A percentile compares a stretch with the other conserved stretches of the same genome.
Evolutionary conservation across 2,797 vertebrate genomes (phyloP).

Genomic region (Thaleichthys pacificus): DNA sequence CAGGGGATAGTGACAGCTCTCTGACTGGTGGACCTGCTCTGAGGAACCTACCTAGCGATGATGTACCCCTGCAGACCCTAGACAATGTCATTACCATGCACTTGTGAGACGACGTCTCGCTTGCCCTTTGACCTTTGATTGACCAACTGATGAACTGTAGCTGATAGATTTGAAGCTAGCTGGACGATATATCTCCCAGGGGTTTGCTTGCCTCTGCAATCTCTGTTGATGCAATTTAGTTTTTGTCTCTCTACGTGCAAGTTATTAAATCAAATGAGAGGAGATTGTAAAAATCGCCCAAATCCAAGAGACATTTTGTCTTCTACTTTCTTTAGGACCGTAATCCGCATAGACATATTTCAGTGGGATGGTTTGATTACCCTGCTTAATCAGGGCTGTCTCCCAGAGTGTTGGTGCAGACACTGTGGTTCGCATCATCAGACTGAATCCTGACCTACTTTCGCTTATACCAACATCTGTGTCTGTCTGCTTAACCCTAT

Average conservation of each 20-base stretch:
- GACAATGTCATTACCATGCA: background rate
- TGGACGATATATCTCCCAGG: background rate
- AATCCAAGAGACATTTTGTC: background rate
- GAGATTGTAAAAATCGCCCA: too few species aligned
- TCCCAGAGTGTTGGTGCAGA: constrained; percentile 13
- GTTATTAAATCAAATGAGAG: too few species aligned
- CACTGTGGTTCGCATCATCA: constrained; percentile 32
- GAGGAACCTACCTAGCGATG: background rate
- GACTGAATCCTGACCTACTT: constrained; percentile 61
- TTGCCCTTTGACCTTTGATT: constrained; percentile 38
- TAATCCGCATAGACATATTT: constrained; percentile 5
- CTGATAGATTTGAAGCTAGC: constrained; percentile 3
- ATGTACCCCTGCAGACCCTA: background rate
- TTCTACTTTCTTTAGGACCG: background rate
- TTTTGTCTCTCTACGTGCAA: background rate
- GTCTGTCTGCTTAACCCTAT: constrained; percentile 40
- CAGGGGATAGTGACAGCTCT: constrained; percentile 28
- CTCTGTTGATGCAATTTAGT: background rate
- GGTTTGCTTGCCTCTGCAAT: background rate
- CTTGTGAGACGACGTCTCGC: background rate
- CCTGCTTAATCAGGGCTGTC: background rate
- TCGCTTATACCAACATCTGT: constrained; percentile 53
- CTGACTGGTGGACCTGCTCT: constrained; percentile 47
- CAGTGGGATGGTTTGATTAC: background rate
- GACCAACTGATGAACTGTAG: constrained; percentile 19